These are phyloP conservation scores for Cyprinodon diabolis DNA, from an alignment of 2,797 vertebrate genomes.

Conservation along the genomic window DNA sequence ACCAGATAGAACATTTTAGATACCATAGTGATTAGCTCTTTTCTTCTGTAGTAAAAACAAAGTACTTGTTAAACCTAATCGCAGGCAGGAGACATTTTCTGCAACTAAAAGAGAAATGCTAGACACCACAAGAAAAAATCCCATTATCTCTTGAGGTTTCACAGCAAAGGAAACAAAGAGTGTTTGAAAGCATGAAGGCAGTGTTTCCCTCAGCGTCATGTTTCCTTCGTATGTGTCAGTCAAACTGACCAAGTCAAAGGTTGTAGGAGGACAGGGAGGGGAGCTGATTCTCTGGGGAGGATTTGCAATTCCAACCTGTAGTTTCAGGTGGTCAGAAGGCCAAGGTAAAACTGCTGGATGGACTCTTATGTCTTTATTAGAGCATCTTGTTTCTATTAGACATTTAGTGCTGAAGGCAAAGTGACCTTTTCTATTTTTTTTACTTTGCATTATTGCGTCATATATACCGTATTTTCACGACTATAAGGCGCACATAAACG, in stretches of 20 bases:
- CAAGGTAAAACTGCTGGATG: conserved; percentile 28
- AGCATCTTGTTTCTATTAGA: conserved; percentile 66
- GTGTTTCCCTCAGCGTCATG: conserved; percentile 43
- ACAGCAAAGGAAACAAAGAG: conserved; percentile 59
- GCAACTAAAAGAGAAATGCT: conserved; percentile 38
- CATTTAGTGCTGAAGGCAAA: conserved; percentile 44
- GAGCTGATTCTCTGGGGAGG: conserved; percentile 53
- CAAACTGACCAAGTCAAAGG: conserved; percentile 80
- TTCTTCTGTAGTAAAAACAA: conserved; percentile 14
- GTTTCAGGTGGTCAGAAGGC: conserved; percentile 70
- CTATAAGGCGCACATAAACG: too few species aligned
- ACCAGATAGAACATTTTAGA: conserved; percentile 21
- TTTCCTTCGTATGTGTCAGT: conserved; percentile 66
- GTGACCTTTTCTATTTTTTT: conserved; percentile 6
- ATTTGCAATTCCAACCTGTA: conserved; percentile 68
- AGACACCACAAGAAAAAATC: conserved; percentile 46
- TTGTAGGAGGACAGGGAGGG: conserved; percentile 24
- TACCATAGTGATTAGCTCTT: conserved; percentile 33
- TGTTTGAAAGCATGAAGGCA: conserved; percentile 52
- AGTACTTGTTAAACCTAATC: conserved; percentile 30
- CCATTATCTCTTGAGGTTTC: conserved; percentile 41
- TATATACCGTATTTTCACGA: too few species aligned
- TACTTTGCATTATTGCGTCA: conserved; percentile 1
- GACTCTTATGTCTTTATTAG: conserved; percentile 29
- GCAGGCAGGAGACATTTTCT: conserved; percentile 11